Evolutionary conservation across 2,797 vertebrate genomes (phyloP).

Genomic region (Platalea minor): DNA sequence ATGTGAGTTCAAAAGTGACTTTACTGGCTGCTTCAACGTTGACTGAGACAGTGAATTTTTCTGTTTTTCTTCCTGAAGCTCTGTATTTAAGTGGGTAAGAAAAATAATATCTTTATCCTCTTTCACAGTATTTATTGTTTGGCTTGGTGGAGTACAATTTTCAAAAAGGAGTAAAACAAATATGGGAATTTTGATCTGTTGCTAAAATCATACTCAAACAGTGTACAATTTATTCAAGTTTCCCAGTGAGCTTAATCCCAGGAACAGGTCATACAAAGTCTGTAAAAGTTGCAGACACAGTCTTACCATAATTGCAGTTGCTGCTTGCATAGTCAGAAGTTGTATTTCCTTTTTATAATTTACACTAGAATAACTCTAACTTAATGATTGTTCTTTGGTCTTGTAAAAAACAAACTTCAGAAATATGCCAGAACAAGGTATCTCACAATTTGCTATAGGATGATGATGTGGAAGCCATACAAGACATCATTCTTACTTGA

Average conservation of each 20-base stretch:
- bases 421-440: neutral
- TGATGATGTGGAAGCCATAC: neutral
- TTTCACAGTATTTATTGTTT: neutral
- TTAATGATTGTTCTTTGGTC: neutral
- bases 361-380: neutral
- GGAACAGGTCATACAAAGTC: neutral
- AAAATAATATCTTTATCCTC: neutral
- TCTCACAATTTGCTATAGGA: neutral
- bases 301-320: neutral
- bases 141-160: neutral
- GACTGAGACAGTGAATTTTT: constrained; percentile 90
- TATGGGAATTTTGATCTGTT: neutral
- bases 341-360: neutral
- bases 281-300: neutral
- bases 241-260: neutral
- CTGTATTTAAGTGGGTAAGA: constrained; percentile 64
- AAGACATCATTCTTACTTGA: constrained; percentile 77
- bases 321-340: neutral
- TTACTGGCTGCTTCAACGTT: constrained; percentile 83
- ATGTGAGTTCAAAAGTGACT: constrained; percentile 85
- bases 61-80: constrained; percentile 90
- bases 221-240: neutral
- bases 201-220: neutral
- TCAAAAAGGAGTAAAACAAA: neutral
- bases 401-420: neutral